These are phyloP conservation scores for Lithophane socia DNA, from an alignment of 2,888 invertebrate genomes.

Conservation along the genomic window DNA sequence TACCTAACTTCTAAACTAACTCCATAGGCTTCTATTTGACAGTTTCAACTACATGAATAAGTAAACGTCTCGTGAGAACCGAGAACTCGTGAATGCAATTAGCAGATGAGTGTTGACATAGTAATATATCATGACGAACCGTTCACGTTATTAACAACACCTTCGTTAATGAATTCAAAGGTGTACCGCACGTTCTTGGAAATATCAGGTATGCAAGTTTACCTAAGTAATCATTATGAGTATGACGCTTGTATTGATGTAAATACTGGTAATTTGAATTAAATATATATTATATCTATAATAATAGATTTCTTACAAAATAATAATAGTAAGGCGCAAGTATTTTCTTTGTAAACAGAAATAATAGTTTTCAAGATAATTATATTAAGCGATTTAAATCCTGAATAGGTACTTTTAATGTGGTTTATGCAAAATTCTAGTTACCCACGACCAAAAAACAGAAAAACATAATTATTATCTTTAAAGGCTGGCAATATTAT, in stretches of 20 bases:
- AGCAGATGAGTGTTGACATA: constrained; percentile 56
- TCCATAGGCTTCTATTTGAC: constrained; percentile 17
- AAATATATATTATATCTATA: too few species aligned
- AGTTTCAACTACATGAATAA: constrained; percentile 45
- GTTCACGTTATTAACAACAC: constrained; percentile 41
- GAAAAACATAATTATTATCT: too few species aligned
- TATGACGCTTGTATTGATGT: not conserved
- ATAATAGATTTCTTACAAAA: too few species aligned
- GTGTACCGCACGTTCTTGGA: constrained; percentile 1
- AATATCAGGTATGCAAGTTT: constrained; percentile 11
- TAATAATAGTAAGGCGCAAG: too few species aligned
- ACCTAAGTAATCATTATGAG: not conserved
- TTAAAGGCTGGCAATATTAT: not conserved
- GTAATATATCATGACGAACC: constrained; percentile 40
- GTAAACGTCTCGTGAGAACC: constrained; percentile 7
- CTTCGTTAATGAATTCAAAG: constrained; percentile 21
- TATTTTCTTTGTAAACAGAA: too few species aligned
- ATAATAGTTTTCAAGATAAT: too few species aligned
- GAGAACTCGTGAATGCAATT: constrained; percentile 42
- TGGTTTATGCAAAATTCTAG: too few species aligned
- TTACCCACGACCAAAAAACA: too few species aligned
- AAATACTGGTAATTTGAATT: too few species aligned
- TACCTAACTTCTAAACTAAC: not conserved
- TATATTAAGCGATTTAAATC: too few species aligned
- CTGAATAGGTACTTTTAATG: too few species aligned